Evolutionary conservation across 2,797 vertebrate genomes (phyloP), one percentile per base, ranked within the genome.

Genomic region (Crypturellus tataupa): DNA sequence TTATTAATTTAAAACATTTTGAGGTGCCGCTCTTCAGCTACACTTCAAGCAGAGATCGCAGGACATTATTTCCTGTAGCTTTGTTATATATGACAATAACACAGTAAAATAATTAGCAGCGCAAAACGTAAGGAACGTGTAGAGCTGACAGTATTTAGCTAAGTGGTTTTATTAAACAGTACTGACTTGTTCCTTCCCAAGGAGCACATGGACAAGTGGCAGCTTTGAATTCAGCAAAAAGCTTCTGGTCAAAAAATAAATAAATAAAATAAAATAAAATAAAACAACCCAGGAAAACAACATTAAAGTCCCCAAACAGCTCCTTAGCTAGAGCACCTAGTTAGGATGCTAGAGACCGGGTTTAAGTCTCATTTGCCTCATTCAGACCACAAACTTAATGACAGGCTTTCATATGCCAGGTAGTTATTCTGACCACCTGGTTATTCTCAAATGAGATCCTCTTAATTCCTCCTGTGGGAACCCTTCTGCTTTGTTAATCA

Each of bases 171-270:
- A 71, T 37, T 19, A 78, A 85, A 39, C 31, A 0, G 0, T 4
- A 20, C 18, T 6, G 14, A 56, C 90, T 80, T 80, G 21, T 33
- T 68, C 29, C 21, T 39, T 6, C 33, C 46, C 39, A 31, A 72
- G 67, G 47, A 72, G 67, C 18, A 47, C 2, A 9, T 0, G 1
- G 79, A 12, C 2, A 56, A 85, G n/a, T 0, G 0, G 9, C 27
- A 69, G 23, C 14, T 89, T 81, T 39, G 18, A 23, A 53, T 40
- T 62, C n/a, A 78, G 62, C 33, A 71, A 44, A 67, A 82, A 49
- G 29, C 35, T 42, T 86, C 25, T 29, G 27, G 19, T 21, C 87
- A 75, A 60, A 31, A 83, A 78, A 87, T 6, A 62, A 75, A 35
- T 7, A 56, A 39, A 78, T 3, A 5, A 40, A 42, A 14, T 6